Conservation (phyloP, 2,113 vertebrate genomes). For the Spilogale gracilis region DNA sequence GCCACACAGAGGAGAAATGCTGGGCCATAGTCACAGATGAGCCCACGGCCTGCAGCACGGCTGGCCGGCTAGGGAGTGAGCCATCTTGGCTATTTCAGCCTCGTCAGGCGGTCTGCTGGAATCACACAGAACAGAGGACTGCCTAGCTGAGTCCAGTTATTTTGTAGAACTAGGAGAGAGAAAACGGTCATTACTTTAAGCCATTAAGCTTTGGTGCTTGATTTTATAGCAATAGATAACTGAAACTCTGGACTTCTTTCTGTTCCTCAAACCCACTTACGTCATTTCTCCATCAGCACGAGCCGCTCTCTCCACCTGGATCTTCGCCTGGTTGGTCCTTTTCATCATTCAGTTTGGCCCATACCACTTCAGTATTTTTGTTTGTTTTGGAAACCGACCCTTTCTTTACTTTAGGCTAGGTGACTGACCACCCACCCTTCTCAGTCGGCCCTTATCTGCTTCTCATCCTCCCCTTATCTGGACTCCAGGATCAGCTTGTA, state of each 20-base stretch:
- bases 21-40: neutral
- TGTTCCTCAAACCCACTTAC: neutral
- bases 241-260: neutral
- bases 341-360: no score
- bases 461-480: neutral
- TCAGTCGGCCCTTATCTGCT: neutral
- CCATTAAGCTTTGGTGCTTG: neutral
- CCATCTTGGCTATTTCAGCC: neutral
- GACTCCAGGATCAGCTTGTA: neutral
- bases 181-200: neutral
- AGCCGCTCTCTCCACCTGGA: neutral
- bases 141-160: neutral
- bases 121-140: neutral
- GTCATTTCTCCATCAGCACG: neutral
- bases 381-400: neutral
- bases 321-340: neutral
- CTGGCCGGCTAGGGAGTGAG: neutral
- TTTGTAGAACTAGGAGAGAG: neutral
- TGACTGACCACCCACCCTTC: neutral
- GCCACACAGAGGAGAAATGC: neutral
- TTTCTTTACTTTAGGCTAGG: neutral
- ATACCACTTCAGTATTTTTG: neutral
- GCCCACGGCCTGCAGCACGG: neutral
- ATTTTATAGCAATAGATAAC: neutral
- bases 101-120: neutral